Evolutionary conservation across 1,140 invertebrate genomes (phyloP), one percentile per base, ranked within the genome.

Genomic region (Drosophila subobscura): DNA sequence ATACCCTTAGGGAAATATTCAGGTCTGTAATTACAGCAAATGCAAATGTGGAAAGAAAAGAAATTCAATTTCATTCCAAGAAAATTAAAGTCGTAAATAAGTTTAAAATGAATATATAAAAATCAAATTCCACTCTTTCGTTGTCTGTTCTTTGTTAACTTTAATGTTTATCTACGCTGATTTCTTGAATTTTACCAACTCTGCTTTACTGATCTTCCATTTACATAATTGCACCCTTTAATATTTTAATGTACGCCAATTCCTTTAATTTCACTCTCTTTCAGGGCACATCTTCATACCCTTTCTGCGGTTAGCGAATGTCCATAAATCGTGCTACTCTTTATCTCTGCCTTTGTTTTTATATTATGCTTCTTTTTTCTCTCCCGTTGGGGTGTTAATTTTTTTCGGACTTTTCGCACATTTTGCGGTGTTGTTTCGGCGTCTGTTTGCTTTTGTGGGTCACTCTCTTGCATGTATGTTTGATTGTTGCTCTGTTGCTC

Each of bases 371-470:
- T 54, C 44, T 25, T 23, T 52, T 59, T n/a, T 33, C 33, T 27
- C 46, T 56, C 23, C 16, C 16, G 20, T 37, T 46, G 14, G 12
- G 45, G 66, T 22, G 76, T 57, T 79, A 85, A 76, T 85, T 84
- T 75, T 63, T 58, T 67, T 60, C 52, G 7, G 58, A 56, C 29
- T 56, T 63, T 79, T 84, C 77, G 72, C 80, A 79, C 72, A 63
- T 73, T 57, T 63, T 12, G 52, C n/a, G n/a, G 41, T 14, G 16
- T 44, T 27, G 42, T 55, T 71, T 57, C 23, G 4, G 14, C 42
- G 7, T 63, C 46, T 7, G 16, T 51, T 51, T 61, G 47, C 56
- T 49, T 78, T 65, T 68, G 61, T 67, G 72, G 67, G 59, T 85
- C 80, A 79, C 22, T 60, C 67, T 78, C 42, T 72, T 60, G 56